Base-by-base conservation (phyloP, 2,888 invertebrate species). In the Pyrrhia umbra region DNA sequence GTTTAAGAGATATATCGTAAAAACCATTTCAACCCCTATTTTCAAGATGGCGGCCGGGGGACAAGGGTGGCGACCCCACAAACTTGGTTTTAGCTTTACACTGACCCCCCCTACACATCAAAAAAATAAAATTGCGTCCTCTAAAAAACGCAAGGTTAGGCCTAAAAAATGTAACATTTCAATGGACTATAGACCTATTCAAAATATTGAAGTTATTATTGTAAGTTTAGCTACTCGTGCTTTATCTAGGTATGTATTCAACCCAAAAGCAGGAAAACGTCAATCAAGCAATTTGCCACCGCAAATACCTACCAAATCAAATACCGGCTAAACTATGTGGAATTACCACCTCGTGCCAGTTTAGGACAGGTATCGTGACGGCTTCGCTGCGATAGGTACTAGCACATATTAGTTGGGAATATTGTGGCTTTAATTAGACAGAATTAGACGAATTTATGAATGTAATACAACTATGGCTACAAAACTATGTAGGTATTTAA, bases 271-370 rank as follows among this genome's bases (percentile, higher is more conserved):
- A 34, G 46, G 27, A 43, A 55, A 57, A 21, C 47, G 37, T 15
- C 62, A 37, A 54, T 57, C 56, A 52, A 57, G 57, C 47, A 37
- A 68, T 63, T 66, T 62, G 59, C 50, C 15, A 55, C 72, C 67
- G 60, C 75, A 77, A 77, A 77, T 75, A 78, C 73, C 73, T 75
- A 78, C 73, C 73, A 62, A 58, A 68, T 73, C 57, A 67, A 75
- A 79, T 80, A 68, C 74, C 68, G 46, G 16, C 47, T 15, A 49
- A 68, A 72, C 51, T 71, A 71, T 71, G 66, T 56, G 54, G 59
- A 39, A 69, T 65, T 65, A 68, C 50, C 59, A 75, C 59, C 20
- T 37, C 45, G 45, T 63, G 37, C n/a, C 50, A 45, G 52, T 47
- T 67, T 49, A 25, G 55, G 61, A 61, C 55, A 49, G 54, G 42